Evolutionary conservation across 2,888 invertebrate species (phyloP), one percentile per base, ranked within the genome.

Genomic region (Cosmopolites sordidus): DNA sequence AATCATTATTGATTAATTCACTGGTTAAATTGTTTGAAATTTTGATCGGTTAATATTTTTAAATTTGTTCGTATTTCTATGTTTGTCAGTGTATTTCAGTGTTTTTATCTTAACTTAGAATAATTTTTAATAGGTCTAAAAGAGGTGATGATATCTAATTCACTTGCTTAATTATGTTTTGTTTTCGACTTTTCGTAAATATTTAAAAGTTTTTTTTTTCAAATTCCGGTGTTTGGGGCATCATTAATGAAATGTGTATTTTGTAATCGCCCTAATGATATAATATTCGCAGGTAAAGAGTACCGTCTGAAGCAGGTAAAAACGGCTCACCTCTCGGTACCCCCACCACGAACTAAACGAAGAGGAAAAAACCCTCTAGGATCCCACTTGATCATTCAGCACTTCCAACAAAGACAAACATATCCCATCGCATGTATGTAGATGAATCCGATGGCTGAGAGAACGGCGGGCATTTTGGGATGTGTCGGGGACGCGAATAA

Each of bases 281-380:
- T 69, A 69, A 70, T 69, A 69, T 69, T 70, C 69, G 67, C 70
- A 59, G 59, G 60, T 59, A 58, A 59, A 61, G 62, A 58, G 47
- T 46, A 54, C 45, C 51, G 53, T 40, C 39, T 16, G 37, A 14
- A 16, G 41, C 49, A 51, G 51, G 54, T 58, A 58, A 51, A 62
- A 58, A 64, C 46, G 51, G 14, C 12, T 8, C 18, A n/a, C 4
- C 3, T 15, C 11, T 41, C 41, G 8, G n/a, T 33, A 11, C 11
- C 12, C 33, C n/a, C 33, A 11, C 33, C 8, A 3, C 33, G 12
- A 12, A 33, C 11, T 4, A 2, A 12, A 12, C 27, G 12, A 33
- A 33, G 33, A 33, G 11, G 12, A 33, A 33, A 5, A 33, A 33
- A 33, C 33, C 11, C 33, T 3, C 22, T 8, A 8, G 22, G 22